Percentiles rank a stretch among this genome's conserved stretches.
Evolutionary conservation across 2,888 invertebrate genomes (phyloP).

Genomic region (Monochamus alternatus): DNA sequence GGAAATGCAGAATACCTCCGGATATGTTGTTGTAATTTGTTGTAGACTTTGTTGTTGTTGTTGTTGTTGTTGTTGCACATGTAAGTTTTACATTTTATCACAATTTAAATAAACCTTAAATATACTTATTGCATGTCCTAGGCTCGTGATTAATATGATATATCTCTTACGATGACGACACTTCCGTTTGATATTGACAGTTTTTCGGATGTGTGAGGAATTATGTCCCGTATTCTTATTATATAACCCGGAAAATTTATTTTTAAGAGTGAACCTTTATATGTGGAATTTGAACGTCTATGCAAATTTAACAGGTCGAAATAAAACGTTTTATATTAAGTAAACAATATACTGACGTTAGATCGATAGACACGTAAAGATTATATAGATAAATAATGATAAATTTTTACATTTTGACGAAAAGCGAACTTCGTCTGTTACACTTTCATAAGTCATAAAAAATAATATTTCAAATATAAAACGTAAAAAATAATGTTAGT

Average conservation of each 20-base stretch:
- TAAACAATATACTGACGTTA: no score
- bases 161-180: not conserved
- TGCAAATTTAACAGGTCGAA: no score
- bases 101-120: constrained; percentile 29
- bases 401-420: no score
- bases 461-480: no score
- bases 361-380: no score
- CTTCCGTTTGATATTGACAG: not conserved
- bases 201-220: not conserved
- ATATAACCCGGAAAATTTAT: not conserved
- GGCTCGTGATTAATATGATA: constrained; percentile 1
- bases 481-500: no score
- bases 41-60: constrained; percentile 53
- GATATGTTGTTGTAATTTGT: constrained; percentile 45
- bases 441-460: no score
- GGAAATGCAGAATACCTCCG: constrained; percentile 21
- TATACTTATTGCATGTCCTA: constrained; percentile 6
- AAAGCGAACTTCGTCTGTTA: no score
- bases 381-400: no score
- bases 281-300: no score
- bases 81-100: constrained; percentile 44
- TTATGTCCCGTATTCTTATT: not conserved
- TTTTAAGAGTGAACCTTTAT: not conserved
- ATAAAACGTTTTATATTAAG: no score
- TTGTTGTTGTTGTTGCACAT: constrained; percentile 50